Conservation (phyloP, 2,113 vertebrate genomes). For the Scomber scombrus region DNA sequence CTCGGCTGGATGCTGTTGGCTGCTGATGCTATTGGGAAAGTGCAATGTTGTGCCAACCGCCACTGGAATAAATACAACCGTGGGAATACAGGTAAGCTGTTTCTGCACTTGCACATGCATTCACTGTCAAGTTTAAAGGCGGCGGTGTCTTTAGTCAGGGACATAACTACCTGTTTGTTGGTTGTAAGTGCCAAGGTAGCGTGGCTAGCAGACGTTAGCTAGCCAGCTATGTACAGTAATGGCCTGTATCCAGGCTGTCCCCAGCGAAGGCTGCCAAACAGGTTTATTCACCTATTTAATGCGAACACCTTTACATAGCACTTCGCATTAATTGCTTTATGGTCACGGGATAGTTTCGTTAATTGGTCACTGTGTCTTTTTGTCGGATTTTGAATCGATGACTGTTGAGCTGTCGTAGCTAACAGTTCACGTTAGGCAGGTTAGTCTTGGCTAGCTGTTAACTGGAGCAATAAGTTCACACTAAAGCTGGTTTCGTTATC, state of each 20-base stretch:
- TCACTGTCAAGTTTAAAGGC: conserved; percentile 1
- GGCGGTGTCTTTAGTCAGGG: not conserved
- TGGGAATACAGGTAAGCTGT: conserved; percentile 76
- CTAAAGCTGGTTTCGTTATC: not conserved
- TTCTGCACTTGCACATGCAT: not conserved
- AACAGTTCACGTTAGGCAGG: conserved; percentile 40
- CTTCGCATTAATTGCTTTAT: not conserved
- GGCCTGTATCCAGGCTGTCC: conserved; percentile 62
- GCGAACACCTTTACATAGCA: not conserved
- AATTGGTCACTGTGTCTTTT: not conserved
- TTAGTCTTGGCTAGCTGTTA: conserved; percentile 36
- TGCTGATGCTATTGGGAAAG: conserved; percentile 73
- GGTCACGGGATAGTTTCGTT: not conserved
- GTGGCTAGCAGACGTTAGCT: conserved; percentile 71
- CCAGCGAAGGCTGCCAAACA: conserved; percentile 21
- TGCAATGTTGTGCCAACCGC: conserved; percentile 78
- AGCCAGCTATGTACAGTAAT: conserved; percentile 45
- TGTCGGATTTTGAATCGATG: conserved; percentile 23
- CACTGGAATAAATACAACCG: conserved; percentile 68
- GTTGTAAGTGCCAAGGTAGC: conserved; percentile 52
- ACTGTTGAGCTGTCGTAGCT: conserved; percentile 55
- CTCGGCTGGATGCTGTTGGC: conserved; percentile 75
- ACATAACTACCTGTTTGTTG: conserved; percentile 22
- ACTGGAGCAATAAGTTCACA: conserved; percentile 35
- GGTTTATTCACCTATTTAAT: not conserved